A percentile compares a stretch with the other conserved stretches of the same genome.
These are phyloP conservation scores for Antheraea assamensis DNA, from an alignment of 2,888 invertebrate genomes.

Conservation along the genomic window DNA sequence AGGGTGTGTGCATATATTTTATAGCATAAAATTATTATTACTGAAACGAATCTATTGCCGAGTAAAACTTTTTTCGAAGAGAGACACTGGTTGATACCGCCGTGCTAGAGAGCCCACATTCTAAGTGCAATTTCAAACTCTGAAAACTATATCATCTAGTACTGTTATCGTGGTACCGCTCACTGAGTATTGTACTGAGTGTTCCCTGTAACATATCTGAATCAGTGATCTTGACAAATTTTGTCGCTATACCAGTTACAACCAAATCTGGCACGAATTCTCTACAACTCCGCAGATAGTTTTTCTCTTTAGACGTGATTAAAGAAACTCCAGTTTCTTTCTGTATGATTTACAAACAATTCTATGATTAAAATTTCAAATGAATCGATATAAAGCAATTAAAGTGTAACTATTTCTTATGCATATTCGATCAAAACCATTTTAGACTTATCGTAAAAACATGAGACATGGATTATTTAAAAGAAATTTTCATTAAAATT, in stretches of 20 bases:
- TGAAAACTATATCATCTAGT: not conserved
- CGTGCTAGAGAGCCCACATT: too few relatives aligned
- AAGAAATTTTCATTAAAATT: not conserved
- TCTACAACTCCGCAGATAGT: not conserved
- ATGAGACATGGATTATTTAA: not conserved
- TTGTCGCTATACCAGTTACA: not conserved
- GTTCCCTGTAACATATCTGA: too few relatives aligned
- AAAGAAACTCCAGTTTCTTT: not conserved
- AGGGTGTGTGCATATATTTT: constrained; percentile 82
- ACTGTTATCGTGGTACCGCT: too few relatives aligned
- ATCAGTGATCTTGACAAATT: too few relatives aligned
- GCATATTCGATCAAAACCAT: not conserved
- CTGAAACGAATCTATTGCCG: not conserved
- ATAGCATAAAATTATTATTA: not conserved
- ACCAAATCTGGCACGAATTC: not conserved
- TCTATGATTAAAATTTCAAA: not conserved
- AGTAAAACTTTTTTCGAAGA: not conserved
- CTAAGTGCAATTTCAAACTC: not conserved
- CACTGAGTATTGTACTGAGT: too few relatives aligned
- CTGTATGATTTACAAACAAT: not conserved
- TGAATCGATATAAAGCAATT: not conserved
- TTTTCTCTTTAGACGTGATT: not conserved
- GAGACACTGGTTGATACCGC: too few relatives aligned
- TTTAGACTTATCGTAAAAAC: not conserved
- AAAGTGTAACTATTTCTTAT: not conserved